Evolutionary conservation across 2,113 vertebrate genomes (phyloP), one percentile per base, ranked within the genome.

Genomic region (Circaetus gallicus): DNA sequence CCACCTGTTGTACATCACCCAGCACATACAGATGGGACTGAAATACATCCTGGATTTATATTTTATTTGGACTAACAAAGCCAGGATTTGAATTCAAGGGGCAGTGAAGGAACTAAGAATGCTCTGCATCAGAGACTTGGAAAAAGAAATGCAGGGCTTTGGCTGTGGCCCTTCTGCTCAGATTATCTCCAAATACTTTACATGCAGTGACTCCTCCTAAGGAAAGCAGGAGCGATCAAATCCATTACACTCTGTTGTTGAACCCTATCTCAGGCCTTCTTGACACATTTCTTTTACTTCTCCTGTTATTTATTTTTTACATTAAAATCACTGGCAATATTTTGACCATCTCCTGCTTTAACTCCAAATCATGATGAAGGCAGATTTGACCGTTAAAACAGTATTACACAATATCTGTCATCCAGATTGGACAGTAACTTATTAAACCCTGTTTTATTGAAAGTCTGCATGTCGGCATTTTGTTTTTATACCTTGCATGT

Each of bases 1-100:
- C 77, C 90, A 97, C 89, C 95, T 96, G 91, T 81, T 90, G 83
- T 83, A 86, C 65, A 91, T 83, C 90, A 83, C 49, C 45, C 78
- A 94, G 94, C 82, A 93, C 72, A 93, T 83, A 76, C 91, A 96
- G 96, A 97, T 78, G 70, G 55, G 74, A 50, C 83, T 73, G 59
- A 92, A 94, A 82, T 87, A 63, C 38, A 87, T 82, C 84, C 84
- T 91, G 83, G 79, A 59, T 85, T 95, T 91, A 72, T 73, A 89
- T 81, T 89, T 92, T 90, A 95, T 91, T 90, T 95, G 88, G 87
- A 92, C 83, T 90, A 96, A 86, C 71, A 86, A 81, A 97, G 84
- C 71, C 92, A 92, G 87, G 78, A 89, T 95, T 97, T 96, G 67
- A 96, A 97, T 97, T 92, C 69, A 94, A 96, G 85, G n/a, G 93